Evolutionary conservation across 2,113 vertebrate genomes (phyloP), one percentile per base, ranked within the genome.

Genomic region (Dascyllus trimaculatus): DNA sequence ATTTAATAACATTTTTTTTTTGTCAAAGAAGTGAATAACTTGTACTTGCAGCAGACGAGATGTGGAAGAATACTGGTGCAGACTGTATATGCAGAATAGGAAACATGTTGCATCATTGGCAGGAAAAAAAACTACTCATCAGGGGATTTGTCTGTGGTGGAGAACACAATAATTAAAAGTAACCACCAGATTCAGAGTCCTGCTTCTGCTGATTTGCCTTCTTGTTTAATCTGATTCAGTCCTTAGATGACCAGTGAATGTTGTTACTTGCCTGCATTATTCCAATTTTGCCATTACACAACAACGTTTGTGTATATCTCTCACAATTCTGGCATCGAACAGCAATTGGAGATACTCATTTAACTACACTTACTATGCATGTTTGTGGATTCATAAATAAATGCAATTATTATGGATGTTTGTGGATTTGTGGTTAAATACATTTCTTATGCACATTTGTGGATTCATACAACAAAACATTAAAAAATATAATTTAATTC

Each of bases 21-120:
- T 52, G n/a, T 24, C 8, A 17, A 1, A 43, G 1, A 43, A 48
- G 17, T 15, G 21, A 11, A 18, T 11, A 21, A 14, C 5, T 64
- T n/a, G 17, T 52, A 64, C 26, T 71, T 64, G 26, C 38, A 29
- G 15, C 58, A 49, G 43, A 65, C 3, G 1, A 62, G 24, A 45
- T 53, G 4, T 48, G 11, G 26, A 17, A 32, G 46, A 35, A 59
- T 43, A 11, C 5, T n/a, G n/a, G 15, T 40, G 35, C 32, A 48
- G 49, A 26, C 25, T 45, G 45, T 60, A 9, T 17, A 2, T 48
- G 18, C 21, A 64, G 54, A 75, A 58, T 45, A 24, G 22, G 43
- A 71, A 77, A 86, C 71, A 25, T 71, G 69, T 82, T 86, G 61
- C 71, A 86, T 84, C 60, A 78, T 67, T 73, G 75, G 18, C 51